A percentile compares a stretch with the other conserved stretches of the same genome.
Evolutionary conservation across 2,888 invertebrate genomes (phyloP).

Genomic region (Cyrtodaria siliqua): DNA sequence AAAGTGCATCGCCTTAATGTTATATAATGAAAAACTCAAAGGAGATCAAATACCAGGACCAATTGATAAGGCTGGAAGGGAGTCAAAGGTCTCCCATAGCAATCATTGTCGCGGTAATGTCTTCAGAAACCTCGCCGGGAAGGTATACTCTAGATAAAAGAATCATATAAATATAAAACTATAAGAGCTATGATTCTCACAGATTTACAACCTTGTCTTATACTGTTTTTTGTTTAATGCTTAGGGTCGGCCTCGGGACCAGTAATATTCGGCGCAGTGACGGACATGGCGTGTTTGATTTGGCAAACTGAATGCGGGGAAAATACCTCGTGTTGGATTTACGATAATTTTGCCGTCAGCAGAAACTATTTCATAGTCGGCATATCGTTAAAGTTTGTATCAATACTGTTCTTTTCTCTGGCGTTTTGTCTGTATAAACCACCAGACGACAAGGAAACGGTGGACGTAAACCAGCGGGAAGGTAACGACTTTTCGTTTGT

Average conservation of each 20-base stretch:
- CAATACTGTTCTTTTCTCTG: slow-evolving; percentile 61
- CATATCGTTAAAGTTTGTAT: slow-evolving; percentile 49
- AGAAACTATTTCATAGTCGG: slow-evolving; percentile 69
- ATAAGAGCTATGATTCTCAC: too few relatives aligned
- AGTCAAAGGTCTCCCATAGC: too few relatives aligned
- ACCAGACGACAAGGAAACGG: slow-evolving; percentile 22
- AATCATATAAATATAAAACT: too few relatives aligned
- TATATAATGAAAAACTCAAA: too few relatives aligned
- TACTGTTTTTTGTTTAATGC: too few relatives aligned
- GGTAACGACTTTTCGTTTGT: slow-evolving; percentile 49
- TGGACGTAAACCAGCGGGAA: slow-evolving; percentile 33
- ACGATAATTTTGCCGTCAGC: slow-evolving; percentile 65
- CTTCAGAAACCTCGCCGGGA: too few relatives aligned
- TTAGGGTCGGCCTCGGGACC: slow-evolving; percentile 70
- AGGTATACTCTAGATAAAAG: too few relatives aligned
- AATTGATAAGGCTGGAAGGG: too few relatives aligned
- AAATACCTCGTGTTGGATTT: slow-evolving; percentile 69
- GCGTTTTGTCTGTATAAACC: slow-evolving; percentile 67
- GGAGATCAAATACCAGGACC: too few relatives aligned
- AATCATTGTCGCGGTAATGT: too few relatives aligned
- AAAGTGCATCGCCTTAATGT: too few relatives aligned
- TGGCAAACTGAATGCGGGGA: slow-evolving; percentile 71
- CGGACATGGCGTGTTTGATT: slow-evolving; percentile 67
- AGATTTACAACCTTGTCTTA: too few relatives aligned
- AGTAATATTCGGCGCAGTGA: slow-evolving; percentile 68